Evolutionary conservation across 2,888 invertebrate genomes (phyloP).

Genomic region (Drosophila monieri): DNA sequence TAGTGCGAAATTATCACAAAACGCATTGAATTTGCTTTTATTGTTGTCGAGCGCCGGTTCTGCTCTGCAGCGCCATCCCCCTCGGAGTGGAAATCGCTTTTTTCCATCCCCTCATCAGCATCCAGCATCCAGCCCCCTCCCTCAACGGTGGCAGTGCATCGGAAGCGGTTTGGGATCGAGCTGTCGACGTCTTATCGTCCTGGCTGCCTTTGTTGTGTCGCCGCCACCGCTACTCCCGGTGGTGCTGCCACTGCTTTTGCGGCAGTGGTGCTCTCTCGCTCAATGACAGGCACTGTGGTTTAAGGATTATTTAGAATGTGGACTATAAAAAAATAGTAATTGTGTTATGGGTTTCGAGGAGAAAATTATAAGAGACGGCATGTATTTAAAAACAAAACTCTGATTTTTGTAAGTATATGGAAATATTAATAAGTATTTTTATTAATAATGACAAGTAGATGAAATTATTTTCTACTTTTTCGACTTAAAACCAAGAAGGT

Average conservation of each 20-base stretch:
- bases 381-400: no score
- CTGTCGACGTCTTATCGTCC: slow-evolving; percentile 64
- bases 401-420: no score
- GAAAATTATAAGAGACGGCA: no score
- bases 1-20: slow-evolving; percentile 74
- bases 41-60: slow-evolving; percentile 56
- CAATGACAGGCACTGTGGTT: slow-evolving; percentile 32
- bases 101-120: slow-evolving; percentile 25
- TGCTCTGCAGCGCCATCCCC: slow-evolving; percentile 9
- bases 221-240: slow-evolving; percentile 26
- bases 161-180: slow-evolving; percentile 42
- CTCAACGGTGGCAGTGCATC: slow-evolving; percentile 51
- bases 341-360: no score
- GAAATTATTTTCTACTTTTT: no score
- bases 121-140: background rate
- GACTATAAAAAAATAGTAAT: no score
- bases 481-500: no score
- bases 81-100: slow-evolving; percentile 15
- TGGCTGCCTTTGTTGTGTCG: slow-evolving; percentile 60
- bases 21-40: slow-evolving; percentile 77
- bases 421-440: no score
- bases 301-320: background rate
- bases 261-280: slow-evolving; percentile 31
- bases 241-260: slow-evolving; percentile 24
- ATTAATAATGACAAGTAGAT: no score